Evolutionary conservation across 23 tunicate genomes (phyloP).

Genomic region (Diplosoma virens): DNA sequence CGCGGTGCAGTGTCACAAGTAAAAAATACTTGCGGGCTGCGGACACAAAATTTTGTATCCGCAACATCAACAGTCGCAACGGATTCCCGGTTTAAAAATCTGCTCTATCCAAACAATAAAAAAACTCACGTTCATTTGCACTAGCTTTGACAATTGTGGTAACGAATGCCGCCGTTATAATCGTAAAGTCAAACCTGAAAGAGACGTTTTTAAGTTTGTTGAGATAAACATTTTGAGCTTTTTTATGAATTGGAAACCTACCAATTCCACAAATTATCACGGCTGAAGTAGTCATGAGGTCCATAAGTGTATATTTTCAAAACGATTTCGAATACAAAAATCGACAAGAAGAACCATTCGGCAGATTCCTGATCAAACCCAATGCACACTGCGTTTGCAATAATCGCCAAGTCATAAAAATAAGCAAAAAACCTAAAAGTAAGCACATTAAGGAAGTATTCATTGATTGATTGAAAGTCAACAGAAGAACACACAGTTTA

Average conservation of each 20-base stretch:
- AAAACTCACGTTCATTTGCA: constrained; percentile 81
- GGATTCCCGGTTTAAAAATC: too few relatives aligned
- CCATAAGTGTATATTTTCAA: constrained; percentile 82
- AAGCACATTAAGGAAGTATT: too few relatives aligned
- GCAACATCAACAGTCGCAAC: too few relatives aligned
- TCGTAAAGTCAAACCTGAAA: constrained; percentile 92
- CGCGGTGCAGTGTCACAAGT: too few relatives aligned
- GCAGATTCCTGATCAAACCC: constrained; percentile 65
- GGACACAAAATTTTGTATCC: too few relatives aligned
- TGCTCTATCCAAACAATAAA: too few relatives aligned
- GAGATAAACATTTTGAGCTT: too few relatives aligned
- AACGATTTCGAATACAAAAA: constrained; percentile 84
- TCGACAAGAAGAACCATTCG: constrained; percentile 89
- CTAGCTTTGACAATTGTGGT: constrained; percentile 89
- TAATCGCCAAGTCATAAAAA: constrained; percentile 76
- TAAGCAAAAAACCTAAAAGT: constrained; percentile 59
- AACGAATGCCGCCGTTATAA: constrained; percentile 85
- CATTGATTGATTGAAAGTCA: too few relatives aligned
- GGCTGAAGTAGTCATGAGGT: constrained; percentile 73
- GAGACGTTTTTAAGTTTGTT: too few relatives aligned
- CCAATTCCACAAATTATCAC: constrained; percentile 89
- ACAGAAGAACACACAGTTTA: too few relatives aligned
- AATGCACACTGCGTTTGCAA: constrained; percentile 92
- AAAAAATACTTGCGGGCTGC: too few relatives aligned
- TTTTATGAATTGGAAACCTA: too few relatives aligned